Evolutionary conservation across 2,113 vertebrate genomes (phyloP), one percentile per base, ranked within the genome.

Genomic region (Psettodes erumei): DNA sequence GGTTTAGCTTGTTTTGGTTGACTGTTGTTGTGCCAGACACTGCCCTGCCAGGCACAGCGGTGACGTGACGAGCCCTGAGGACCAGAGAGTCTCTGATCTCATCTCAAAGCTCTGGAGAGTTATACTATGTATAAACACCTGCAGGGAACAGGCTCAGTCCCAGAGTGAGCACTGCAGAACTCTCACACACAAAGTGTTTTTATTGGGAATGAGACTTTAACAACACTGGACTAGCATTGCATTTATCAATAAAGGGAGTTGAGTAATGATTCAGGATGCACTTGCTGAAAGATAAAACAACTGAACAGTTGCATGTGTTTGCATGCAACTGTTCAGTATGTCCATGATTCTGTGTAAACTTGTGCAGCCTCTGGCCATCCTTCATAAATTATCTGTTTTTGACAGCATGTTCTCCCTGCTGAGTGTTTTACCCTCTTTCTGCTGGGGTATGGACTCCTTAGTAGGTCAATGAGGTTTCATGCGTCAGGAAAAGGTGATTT

Each of bases 401-500:
- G 54, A 72, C 51, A 54, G 43, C 38, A n/a, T 58, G 35, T 10
- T 33, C 47, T 54, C 74, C 51, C 64, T 30, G 32, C 63, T 28
- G 21, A 60, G 42, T 59, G 40, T 66, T 86, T 81, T 62, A 13
- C 45, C 32, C 37, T 72, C 18, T 43, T 69, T 66, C 13, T 83
- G 50, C 0, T 48, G 48, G 12, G 21, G 8, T 53, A 25, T 21
- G 15, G 2, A 66, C 71, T 71, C 38, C 67, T 76, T 53, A 45
- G 66, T 43, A 40, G 40, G 61, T 72, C 75, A 83, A 83, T 71
- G 72, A 68, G 69, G 50, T 80, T 90, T 78, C 66, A 86, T 62
- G 75, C 80, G 79, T 86, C 77, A 81, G 58, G 65, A 62, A 69
- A 65, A 83, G 78, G 79, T 83, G 65, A 85, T 85, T 86, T 81